A percentile compares a stretch with the other conserved stretches of the same genome.
phyloP scores from a whole-genome alignment of 2,888 invertebrate genomes.

The Drosophila vallismaia region DNA sequence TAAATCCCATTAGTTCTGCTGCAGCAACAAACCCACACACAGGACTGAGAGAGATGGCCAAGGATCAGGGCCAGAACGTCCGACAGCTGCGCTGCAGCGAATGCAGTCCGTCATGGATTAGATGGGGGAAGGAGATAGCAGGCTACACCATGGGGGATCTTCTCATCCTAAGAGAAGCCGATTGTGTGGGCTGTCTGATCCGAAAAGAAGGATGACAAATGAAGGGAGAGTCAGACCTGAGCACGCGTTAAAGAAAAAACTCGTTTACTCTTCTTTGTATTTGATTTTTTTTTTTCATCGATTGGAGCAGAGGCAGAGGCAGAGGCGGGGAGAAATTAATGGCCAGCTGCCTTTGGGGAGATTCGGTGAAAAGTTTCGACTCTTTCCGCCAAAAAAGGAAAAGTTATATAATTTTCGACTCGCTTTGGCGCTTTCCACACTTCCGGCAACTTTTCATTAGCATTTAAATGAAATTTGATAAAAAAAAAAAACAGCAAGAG shows the following conservation, averaged over 20 bases:
- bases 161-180: constrained; percentile 11
- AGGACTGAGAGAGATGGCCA: background rate
- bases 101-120: constrained; percentile 59
- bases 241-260: constrained; percentile 57
- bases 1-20: constrained; percentile 27
- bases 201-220: constrained; percentile 41
- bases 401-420: constrained; percentile 67
- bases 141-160: constrained; percentile 54
- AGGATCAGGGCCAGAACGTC: constrained; percentile 24
- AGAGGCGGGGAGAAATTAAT: constrained; percentile 19
- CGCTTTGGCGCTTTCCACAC: constrained; percentile 59
- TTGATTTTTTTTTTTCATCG: background rate
- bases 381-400: constrained; percentile 51
- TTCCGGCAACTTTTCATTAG: constrained; percentile 78
- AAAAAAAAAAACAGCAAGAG: constrained; percentile 50
- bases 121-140: constrained; percentile 1
- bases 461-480: constrained; percentile 76
- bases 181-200: constrained; percentile 28
- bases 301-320: constrained; percentile 29
- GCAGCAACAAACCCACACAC: constrained; percentile 11
- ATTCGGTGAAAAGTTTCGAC: constrained; percentile 6
- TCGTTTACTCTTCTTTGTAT: constrained; percentile 5
- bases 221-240: constrained; percentile 20
- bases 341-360: constrained; percentile 20
- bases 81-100: constrained; percentile 63